A percentile compares a stretch with the other conserved stretches of the same genome.
Conservation (phyloP, 2,888 invertebrate species). For the Tubulanus polymorphus region DNA sequence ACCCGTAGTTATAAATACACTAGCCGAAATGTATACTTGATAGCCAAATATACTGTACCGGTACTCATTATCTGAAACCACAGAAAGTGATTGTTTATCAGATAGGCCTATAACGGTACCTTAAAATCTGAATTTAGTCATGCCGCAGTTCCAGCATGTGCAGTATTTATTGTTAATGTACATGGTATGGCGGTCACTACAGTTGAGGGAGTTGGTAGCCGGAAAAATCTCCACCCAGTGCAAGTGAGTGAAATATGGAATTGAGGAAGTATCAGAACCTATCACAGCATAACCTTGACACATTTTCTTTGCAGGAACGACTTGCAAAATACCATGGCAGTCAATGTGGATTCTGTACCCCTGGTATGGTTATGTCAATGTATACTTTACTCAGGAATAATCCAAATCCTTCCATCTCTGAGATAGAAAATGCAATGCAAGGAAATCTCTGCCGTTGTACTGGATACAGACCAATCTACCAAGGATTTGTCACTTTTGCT, state of each 20-base stretch:
- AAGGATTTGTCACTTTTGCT: conserved; percentile 71
- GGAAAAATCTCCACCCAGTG: conserved; percentile 4
- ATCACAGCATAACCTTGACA: neutral
- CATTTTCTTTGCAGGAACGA: conserved; percentile 47
- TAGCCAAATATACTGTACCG: no score
- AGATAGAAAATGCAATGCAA: conserved; percentile 61
- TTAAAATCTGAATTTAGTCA: no score
- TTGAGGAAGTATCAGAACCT: no score
- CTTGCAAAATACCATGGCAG: conserved; percentile 88
- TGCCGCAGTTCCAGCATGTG: conserved; percentile 43
- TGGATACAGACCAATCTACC: conserved; percentile 88
- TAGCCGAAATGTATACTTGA: no score
- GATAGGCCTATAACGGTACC: no score
- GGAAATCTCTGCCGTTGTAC: conserved; percentile 86
- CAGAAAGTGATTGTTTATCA: no score
- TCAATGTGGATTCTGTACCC: conserved; percentile 93
- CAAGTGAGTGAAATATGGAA: no score
- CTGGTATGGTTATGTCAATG: conserved; percentile 97
- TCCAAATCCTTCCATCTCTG: conserved; percentile 67
- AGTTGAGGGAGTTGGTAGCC: conserved; percentile 7
- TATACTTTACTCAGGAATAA: conserved; percentile 76
- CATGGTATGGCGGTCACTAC: conserved; percentile 45
- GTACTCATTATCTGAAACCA: no score
- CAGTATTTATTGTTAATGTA: conserved; percentile 40
- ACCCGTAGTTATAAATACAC: no score